Evolutionary conservation across 2,888 invertebrate genomes (phyloP).

Genomic region (Rosalia funebris): DNA sequence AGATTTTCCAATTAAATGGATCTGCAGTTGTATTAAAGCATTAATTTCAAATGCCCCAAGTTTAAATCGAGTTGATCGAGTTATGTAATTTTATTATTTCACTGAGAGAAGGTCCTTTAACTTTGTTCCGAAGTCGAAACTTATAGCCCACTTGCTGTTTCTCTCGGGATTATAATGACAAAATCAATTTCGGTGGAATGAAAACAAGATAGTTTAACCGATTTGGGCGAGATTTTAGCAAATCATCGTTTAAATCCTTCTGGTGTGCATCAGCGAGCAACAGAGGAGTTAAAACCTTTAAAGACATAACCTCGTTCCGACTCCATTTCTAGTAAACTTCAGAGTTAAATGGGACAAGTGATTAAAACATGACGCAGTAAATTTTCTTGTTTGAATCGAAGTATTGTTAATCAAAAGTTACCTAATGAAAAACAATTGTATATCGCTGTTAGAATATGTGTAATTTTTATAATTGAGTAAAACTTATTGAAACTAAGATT

Average conservation of each 20-base stretch:
- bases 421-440: too few relatives aligned
- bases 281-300: too few relatives aligned
- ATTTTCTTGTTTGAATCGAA: too few relatives aligned
- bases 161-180: slow-evolving; percentile 17
- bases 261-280: too few relatives aligned
- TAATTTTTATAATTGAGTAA: too few relatives aligned
- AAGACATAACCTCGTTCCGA: too few relatives aligned
- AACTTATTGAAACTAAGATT: too few relatives aligned
- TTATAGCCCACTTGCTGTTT: not conserved
- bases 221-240: slow-evolving; percentile 15
- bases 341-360: too few relatives aligned
- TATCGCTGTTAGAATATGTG: too few relatives aligned
- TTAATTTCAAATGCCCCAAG: slow-evolving; percentile 42
- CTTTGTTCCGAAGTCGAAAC: slow-evolving; percentile 7
- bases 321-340: too few relatives aligned
- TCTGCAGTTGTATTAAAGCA: slow-evolving; percentile 33
- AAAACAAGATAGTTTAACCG: slow-evolving; percentile 9
- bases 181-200: slow-evolving; percentile 16
- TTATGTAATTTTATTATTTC: slow-evolving; percentile 31
- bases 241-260: slow-evolving; percentile 12
- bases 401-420: too few relatives aligned
- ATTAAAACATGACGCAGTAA: too few relatives aligned
- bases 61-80: slow-evolving; percentile 47
- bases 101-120: not conserved
- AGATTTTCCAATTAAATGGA: slow-evolving; percentile 46